Evolutionary conservation across 2,113 vertebrate species (phyloP), one percentile per base, ranked within the genome.

Genomic region (Otis tarda): DNA sequence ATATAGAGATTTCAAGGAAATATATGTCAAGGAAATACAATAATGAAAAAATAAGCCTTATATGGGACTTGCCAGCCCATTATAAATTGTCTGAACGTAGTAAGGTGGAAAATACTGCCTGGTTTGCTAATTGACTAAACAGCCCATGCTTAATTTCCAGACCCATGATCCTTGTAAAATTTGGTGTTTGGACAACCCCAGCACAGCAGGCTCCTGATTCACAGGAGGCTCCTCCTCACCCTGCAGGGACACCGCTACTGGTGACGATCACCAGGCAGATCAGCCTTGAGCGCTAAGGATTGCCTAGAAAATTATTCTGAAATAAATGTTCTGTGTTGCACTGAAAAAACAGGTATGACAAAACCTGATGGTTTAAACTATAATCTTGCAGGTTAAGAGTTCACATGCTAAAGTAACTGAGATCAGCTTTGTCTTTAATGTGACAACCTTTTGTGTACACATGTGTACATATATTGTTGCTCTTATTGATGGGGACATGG

Each of bases 1-100:
- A 30, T 33, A n/a, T 49, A 74, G 31, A 60, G 45, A 41, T 76
- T 74, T 94, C 61, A 61, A 88, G n/a, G 39, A 83, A 92, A 85
- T 65, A 13, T 2, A n/a, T 37, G 55, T 68, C 18, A 43, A 43
- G 57, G n/a, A 76, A 89, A 67, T 47, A 39, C 0, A 0, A 25
- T 47, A 83, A 83, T 77, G 39, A 60, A 71, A 86, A 73, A 92
- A 19, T 43, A 82, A 91, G 19, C 37, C 27, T 79, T 22, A 60
- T 91, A 41, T 7, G 68, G 60, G 35, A 33, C 23, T 87, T 94
- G 33, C 31, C 27, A 83, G 24, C 19, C 59, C 7, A 6, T 67
- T 76, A 37, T 33, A 82, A 91, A 47, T 43, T 85, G 43, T 65
- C 78, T 10, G 1, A 60, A 5, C 13, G 15, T 64, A 52, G 16